These are phyloP conservation scores for Salvelinus namaycush DNA, from an alignment of 2,113 vertebrate species.

Conservation along the genomic window DNA sequence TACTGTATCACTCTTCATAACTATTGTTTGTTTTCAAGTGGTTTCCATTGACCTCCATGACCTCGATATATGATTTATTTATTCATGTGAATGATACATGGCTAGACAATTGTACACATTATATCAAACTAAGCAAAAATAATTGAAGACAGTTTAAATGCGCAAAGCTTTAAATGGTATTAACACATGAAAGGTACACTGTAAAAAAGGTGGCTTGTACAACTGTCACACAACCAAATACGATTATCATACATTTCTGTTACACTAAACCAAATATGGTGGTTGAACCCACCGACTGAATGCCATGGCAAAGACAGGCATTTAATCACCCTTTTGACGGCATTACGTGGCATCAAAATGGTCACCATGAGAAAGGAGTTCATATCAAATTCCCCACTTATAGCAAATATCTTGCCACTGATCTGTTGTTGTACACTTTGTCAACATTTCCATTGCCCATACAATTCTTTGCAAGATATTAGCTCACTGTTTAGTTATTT, in stretches of 20 bases:
- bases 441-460: slow-evolving; percentile 65
- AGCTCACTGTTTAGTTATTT: slow-evolving; percentile 50
- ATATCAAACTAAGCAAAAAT: slow-evolving; percentile 78
- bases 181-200: slow-evolving; percentile 78
- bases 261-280: slow-evolving; percentile 65
- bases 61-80: slow-evolving; percentile 75
- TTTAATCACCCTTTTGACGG: slow-evolving; percentile 62
- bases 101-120: slow-evolving; percentile 78
- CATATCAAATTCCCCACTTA: slow-evolving; percentile 69
- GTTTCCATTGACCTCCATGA: slow-evolving; percentile 65
- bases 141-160: slow-evolving; percentile 75
- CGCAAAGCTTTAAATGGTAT: slow-evolving; percentile 74
- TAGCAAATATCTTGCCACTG: slow-evolving; percentile 72
- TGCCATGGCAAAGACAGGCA: slow-evolving; percentile 48
- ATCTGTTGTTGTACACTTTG: slow-evolving; percentile 71
- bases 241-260: slow-evolving; percentile 73
- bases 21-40: slow-evolving; percentile 29
- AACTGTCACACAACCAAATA: slow-evolving; percentile 75
- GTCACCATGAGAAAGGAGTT: slow-evolving; percentile 66
- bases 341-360: slow-evolving; percentile 68
- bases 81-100: slow-evolving; percentile 77
- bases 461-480: slow-evolving; percentile 56
- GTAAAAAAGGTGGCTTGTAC: slow-evolving; percentile 76
- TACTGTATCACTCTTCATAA: slow-evolving; percentile 46
- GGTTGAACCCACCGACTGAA: slow-evolving; percentile 63